These are phyloP conservation scores for Lophura nycthemera DNA, from an alignment of 2,113 vertebrate genomes.

Conservation along the genomic window DNA sequence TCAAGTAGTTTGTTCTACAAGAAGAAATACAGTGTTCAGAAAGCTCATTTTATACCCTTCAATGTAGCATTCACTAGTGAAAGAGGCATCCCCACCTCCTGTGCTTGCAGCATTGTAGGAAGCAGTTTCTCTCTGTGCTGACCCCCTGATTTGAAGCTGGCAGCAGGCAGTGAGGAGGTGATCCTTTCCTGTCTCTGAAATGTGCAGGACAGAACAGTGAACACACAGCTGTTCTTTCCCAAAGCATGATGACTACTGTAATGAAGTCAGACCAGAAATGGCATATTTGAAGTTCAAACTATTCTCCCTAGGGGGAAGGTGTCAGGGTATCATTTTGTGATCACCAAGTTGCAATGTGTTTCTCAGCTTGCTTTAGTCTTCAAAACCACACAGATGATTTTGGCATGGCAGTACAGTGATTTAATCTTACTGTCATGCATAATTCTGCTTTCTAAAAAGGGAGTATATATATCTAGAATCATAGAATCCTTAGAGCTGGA, in stretches of 20 bases:
- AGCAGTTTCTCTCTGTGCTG: background rate
- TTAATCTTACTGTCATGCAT: background rate
- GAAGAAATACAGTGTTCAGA: background rate
- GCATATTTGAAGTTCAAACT: background rate
- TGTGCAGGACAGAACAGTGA: background rate
- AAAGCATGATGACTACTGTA: background rate
- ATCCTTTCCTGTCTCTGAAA: background rate
- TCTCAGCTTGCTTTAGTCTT: background rate
- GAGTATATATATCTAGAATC: background rate
- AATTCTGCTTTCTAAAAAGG: background rate
- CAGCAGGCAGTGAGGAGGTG: background rate
- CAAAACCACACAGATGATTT: background rate
- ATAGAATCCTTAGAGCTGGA: too few species aligned
- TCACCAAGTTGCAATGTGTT: rapidly evolving
- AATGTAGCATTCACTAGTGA: background rate
- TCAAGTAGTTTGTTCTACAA: background rate
- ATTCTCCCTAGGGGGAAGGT: background rate
- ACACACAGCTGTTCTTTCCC: background rate
- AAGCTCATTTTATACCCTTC: background rate
- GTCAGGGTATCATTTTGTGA: background rate
- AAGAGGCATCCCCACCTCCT: background rate
- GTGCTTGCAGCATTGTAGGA: background rate
- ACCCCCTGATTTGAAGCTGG: background rate
- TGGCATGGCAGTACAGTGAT: background rate
- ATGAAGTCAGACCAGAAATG: background rate